These are phyloP conservation scores for Rhagonycha fulva DNA, from an alignment of 2,888 invertebrate genomes.

Conservation along the genomic window DNA sequence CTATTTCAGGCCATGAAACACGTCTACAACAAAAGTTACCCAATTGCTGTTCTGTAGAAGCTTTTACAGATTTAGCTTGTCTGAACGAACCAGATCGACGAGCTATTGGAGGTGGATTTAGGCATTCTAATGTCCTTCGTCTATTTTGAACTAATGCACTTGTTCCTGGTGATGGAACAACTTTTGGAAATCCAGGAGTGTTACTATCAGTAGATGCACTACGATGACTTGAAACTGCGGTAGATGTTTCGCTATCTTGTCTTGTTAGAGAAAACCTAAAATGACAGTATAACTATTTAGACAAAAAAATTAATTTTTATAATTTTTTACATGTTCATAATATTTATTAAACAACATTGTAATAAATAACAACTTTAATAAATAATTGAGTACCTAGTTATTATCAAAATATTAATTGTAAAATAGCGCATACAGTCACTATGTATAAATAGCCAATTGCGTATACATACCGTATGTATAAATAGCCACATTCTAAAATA, in stretches of 20 bases:
- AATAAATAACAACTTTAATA: too few relatives aligned
- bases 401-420: too few relatives aligned
- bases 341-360: too few relatives aligned
- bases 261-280: conserved; percentile 54
- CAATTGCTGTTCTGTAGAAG: conserved; percentile 56
- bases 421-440: too few relatives aligned
- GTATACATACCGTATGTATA: too few relatives aligned
- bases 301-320: too few relatives aligned
- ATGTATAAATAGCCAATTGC: too few relatives aligned
- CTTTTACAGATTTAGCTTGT: conserved; percentile 61
- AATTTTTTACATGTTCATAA: too few relatives aligned
- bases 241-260: conserved; percentile 50
- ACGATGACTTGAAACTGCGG: conserved; percentile 46
- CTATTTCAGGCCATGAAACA: conserved; percentile 84
- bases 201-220: conserved; percentile 54
- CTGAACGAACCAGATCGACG: conserved; percentile 59
- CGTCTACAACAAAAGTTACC: conserved; percentile 78
- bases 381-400: too few relatives aligned
- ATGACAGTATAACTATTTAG: too few relatives aligned
- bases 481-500: too few relatives aligned
- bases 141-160: conserved; percentile 58
- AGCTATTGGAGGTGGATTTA: conserved; percentile 48
- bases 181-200: conserved; percentile 70
- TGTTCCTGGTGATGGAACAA: conserved; percentile 71
- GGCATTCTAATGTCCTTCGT: conserved; percentile 64